Evolutionary conservation across 2,888 invertebrate genomes (phyloP).

Genomic region (Eristalis pertinax): DNA sequence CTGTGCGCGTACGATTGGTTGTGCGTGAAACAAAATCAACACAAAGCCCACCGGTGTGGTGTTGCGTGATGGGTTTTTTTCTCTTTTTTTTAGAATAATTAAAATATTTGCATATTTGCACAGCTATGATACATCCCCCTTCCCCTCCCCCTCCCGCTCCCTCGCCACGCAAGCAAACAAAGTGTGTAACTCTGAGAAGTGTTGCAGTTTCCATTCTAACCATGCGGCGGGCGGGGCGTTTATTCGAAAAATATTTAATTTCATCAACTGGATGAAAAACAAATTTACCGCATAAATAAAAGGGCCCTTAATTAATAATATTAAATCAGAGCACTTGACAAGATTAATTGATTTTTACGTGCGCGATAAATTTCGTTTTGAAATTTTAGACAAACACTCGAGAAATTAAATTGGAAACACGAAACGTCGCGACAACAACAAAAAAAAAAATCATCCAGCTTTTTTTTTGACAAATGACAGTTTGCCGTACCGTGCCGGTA

Average conservation of each 20-base stretch:
- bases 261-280: background rate
- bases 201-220: background rate
- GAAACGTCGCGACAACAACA: background rate
- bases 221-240: too few species aligned
- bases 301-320: slow-evolving; percentile 39
- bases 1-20: background rate
- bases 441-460: too few species aligned
- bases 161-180: background rate
- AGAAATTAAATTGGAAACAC: background rate
- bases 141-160: background rate
- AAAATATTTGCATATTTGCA: slow-evolving; percentile 12
- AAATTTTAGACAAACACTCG: background rate
- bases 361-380: slow-evolving; percentile 1
- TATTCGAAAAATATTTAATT: background rate
- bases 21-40: background rate
- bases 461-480: background rate
- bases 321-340: slow-evolving; percentile 26
- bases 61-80: too few species aligned
- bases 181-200: background rate
- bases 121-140: too few species aligned
- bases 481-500: background rate
- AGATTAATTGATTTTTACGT: slow-evolving; percentile 40
- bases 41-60: background rate
- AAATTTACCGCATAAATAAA: slow-evolving; percentile 28
- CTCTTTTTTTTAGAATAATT: slow-evolving; percentile 3